Evolutionary conservation across 2,113 vertebrate species (phyloP).

Genomic region (Chrysochloris asiatica): DNA sequence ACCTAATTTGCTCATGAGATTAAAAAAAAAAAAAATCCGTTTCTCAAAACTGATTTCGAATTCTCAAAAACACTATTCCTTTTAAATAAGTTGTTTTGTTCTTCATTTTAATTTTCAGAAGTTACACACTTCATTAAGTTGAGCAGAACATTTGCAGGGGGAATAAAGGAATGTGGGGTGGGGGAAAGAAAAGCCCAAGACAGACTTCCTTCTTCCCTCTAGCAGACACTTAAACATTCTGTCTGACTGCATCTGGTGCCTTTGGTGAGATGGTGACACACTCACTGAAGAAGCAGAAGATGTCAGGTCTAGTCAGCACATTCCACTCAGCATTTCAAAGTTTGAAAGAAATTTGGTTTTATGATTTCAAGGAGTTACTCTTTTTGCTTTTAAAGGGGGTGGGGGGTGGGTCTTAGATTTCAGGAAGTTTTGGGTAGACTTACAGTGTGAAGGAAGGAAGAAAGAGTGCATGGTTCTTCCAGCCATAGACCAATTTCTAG

Average conservation of each 20-base stretch:
- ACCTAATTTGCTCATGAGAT: too few relatives aligned
- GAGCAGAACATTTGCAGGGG: constrained; percentile 60
- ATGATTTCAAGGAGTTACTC: not conserved
- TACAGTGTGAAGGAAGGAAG: not conserved
- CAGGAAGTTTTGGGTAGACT: constrained; percentile 14
- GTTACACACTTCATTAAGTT: constrained; percentile 57
- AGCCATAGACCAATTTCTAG: not conserved
- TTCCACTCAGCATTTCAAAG: constrained; percentile 21
- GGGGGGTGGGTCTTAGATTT: constrained; percentile 13
- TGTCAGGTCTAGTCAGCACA: not conserved
- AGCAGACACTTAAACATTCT: not conserved
- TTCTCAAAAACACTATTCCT: not conserved
- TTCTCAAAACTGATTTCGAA: constrained; percentile 63
- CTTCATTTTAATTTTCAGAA: constrained; percentile 63
- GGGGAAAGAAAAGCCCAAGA: constrained; percentile 17
- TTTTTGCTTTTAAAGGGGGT: constrained; percentile 18
- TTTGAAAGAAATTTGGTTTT: not conserved
- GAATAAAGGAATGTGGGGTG: constrained; percentile 2
- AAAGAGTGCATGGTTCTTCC: not conserved
- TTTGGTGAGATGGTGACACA: not conserved
- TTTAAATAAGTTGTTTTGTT: constrained; percentile 66
- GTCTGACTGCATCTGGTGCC: constrained; percentile 54
- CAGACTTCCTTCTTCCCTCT: constrained; percentile 61
- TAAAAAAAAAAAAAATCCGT: not conserved
- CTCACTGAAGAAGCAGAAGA: constrained; percentile 36